These are phyloP conservation scores for Diarsia dahlii DNA, from an alignment of 2,888 invertebrate species.

Conservation along the genomic window DNA sequence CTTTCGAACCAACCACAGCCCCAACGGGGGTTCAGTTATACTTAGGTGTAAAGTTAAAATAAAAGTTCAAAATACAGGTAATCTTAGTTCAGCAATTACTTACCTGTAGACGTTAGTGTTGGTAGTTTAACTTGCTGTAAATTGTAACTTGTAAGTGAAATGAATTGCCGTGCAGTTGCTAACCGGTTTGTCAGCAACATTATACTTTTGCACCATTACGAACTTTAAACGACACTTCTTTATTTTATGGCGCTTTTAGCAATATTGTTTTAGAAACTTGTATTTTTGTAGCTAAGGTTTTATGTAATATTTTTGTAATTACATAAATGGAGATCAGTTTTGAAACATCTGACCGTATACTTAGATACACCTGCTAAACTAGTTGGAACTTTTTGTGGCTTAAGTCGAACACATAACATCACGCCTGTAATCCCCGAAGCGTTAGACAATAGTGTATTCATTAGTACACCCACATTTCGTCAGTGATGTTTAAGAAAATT, in stretches of 20 bases:
- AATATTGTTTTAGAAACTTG: slow-evolving; percentile 9
- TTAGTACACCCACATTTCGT: no score
- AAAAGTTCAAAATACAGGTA: slow-evolving; percentile 19
- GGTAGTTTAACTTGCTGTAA: slow-evolving; percentile 40
- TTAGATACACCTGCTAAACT: neutral
- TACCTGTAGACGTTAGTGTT: slow-evolving; percentile 10
- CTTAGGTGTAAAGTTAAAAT: neutral
- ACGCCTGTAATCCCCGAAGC: no score
- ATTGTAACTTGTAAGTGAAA: slow-evolving; percentile 52
- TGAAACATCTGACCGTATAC: neutral
- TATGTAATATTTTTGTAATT: neutral
- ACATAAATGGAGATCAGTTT: neutral
- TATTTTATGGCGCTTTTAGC: slow-evolving; percentile 32
- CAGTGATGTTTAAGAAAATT: no score
- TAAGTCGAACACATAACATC: no score
- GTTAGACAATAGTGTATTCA: no score
- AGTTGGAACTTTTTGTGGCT: neutral
- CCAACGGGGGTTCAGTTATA: no score
- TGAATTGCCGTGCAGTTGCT: slow-evolving; percentile 47
- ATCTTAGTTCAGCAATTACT: slow-evolving; percentile 36
- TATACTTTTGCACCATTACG: slow-evolving; percentile 37
- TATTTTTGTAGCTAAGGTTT: neutral
- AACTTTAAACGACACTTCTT: slow-evolving; percentile 49
- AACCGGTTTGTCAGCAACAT: slow-evolving; percentile 41
- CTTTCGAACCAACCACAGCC: no score